A percentile compares a stretch with the other conserved stretches of the same genome.
These are phyloP conservation scores for Rhagoletis zephyria DNA, from an alignment of 1,140 invertebrate genomes.

Conservation along the genomic window DNA sequence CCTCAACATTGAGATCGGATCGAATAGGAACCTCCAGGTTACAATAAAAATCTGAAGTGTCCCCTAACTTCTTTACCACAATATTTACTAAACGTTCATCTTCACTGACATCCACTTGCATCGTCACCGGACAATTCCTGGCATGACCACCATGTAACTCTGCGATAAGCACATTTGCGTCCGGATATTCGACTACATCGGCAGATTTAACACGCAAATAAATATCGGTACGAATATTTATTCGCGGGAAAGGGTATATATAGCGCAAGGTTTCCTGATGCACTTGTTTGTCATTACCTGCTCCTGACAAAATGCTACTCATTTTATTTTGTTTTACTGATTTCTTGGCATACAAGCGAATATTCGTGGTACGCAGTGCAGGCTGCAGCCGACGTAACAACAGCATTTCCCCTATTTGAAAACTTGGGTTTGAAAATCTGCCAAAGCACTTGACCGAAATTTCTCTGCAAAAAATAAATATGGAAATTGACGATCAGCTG, in stretches of 20 bases:
- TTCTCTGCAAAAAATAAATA: too few relatives aligned
- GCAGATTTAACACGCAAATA: constrained; percentile 61
- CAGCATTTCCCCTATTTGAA: constrained; percentile 12
- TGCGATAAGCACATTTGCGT: constrained; percentile 65
- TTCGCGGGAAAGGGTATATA: constrained; percentile 66
- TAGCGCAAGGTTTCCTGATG: constrained; percentile 67
- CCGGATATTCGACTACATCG: constrained; percentile 65
- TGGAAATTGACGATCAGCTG: too few relatives aligned
- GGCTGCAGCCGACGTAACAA: not conserved
- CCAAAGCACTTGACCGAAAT: too few relatives aligned
- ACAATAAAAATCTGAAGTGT: constrained; percentile 60
- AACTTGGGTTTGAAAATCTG: too few relatives aligned
- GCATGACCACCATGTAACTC: constrained; percentile 61
- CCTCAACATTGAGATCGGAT: constrained; percentile 60
- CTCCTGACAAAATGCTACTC: not conserved
- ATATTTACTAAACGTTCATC: constrained; percentile 65
- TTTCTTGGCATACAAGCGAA: constrained; percentile 2
- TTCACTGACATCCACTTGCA: constrained; percentile 61
- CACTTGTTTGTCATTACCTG: constrained; percentile 56
- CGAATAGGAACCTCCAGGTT: constrained; percentile 65
- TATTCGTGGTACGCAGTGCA: not conserved
- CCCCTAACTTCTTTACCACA: constrained; percentile 58
- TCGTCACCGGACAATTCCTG: constrained; percentile 60
- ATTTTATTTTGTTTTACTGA: constrained; percentile 39
- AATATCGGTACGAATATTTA: constrained; percentile 65